phyloP scores from a whole-genome alignment of 92 coral and sea anemone species.

The Heliopora coerulea region DNA sequence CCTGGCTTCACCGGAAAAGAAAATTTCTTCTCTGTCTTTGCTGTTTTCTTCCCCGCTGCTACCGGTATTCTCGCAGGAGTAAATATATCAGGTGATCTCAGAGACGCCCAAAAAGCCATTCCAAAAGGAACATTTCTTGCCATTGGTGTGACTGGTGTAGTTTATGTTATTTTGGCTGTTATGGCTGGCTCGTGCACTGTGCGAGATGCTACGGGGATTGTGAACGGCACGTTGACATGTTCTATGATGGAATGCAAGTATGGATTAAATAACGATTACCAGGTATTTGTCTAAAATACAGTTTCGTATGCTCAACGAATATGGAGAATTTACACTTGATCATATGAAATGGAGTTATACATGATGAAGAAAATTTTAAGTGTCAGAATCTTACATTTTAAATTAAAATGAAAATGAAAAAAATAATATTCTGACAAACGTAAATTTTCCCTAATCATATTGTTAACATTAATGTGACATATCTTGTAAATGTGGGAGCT shows the following conservation, averaged over 20 bases:
- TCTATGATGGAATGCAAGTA: slow-evolving; percentile 73
- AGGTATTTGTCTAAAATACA: no score
- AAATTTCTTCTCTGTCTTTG: slow-evolving; percentile 94
- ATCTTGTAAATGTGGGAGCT: no score
- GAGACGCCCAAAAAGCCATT: slow-evolving; percentile 94
- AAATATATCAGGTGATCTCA: slow-evolving; percentile 94
- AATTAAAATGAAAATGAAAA: no score
- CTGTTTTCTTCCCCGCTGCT: slow-evolving; percentile 98
- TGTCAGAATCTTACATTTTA: no score
- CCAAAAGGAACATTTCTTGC: slow-evolving; percentile 95
- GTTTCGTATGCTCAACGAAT: no score
- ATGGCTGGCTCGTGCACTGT: slow-evolving; percentile 77
- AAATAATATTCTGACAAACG: no score
- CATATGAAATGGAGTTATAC: no score
- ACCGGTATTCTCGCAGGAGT: slow-evolving; percentile 99
- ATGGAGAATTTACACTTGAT: no score
- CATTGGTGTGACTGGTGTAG: slow-evolving; percentile 78
- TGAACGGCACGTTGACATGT: slow-evolving; percentile 55
- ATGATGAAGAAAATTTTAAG: no score
- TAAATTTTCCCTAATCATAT: no score
- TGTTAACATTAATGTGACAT: no score
- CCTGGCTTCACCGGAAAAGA: slow-evolving; percentile 70
- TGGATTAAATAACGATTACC: slow-evolving; percentile 88
- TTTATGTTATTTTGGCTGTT: slow-evolving; percentile 80
- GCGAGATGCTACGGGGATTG: slow-evolving; percentile 88